These are phyloP conservation scores for Chelidonichthys spinosus DNA, from an alignment of 2,797 vertebrate genomes.

Conservation along the genomic window DNA sequence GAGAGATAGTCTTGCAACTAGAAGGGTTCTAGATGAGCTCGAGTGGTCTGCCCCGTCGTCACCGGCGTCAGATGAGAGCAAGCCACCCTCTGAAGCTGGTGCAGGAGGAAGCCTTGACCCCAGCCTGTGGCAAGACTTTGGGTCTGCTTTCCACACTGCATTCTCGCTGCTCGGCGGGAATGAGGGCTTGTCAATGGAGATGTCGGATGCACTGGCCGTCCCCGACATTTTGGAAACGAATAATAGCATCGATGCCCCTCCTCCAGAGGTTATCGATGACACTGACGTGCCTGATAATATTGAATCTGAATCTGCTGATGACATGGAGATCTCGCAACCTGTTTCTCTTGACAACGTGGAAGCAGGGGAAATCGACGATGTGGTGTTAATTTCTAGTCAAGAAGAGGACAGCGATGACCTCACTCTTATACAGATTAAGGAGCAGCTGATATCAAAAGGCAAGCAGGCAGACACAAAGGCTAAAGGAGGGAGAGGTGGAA, in stretches of 20 bases:
- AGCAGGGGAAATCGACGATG: conserved; percentile 42
- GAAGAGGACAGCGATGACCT: conserved; percentile 90
- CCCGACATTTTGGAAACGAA: conserved; percentile 74
- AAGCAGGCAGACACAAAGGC: conserved; percentile 40
- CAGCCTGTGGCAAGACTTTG: conserved; percentile 78
- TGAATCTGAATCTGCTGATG: conserved; percentile 45
- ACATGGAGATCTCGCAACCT: conserved; percentile 42
- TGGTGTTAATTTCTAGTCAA: conserved; percentile 72
- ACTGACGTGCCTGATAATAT: conserved; percentile 36
- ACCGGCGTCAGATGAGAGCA: conserved; percentile 84
- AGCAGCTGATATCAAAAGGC: conserved; percentile 64
- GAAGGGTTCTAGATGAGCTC: conserved; percentile 77
- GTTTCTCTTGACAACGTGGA: conserved; percentile 10
- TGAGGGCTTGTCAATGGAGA: conserved; percentile 63
- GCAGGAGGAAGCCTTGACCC: conserved; percentile 82
- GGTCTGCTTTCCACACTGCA: conserved; percentile 75
- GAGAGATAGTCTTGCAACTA: conserved; percentile 74
- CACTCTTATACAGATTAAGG: conserved; percentile 84
- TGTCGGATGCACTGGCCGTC: conserved; percentile 62
- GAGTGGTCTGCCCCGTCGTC: conserved; percentile 87
- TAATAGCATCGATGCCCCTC: conserved; percentile 23
- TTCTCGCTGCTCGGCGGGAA: conserved; percentile 70
- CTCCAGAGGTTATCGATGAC: conserved; percentile 35
- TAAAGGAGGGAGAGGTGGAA: conserved; percentile 61
- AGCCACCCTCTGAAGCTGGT: conserved; percentile 84